phyloP scores from a whole-genome alignment of 1,140 invertebrate genomes.

The Drosophila lowei region DNA sequence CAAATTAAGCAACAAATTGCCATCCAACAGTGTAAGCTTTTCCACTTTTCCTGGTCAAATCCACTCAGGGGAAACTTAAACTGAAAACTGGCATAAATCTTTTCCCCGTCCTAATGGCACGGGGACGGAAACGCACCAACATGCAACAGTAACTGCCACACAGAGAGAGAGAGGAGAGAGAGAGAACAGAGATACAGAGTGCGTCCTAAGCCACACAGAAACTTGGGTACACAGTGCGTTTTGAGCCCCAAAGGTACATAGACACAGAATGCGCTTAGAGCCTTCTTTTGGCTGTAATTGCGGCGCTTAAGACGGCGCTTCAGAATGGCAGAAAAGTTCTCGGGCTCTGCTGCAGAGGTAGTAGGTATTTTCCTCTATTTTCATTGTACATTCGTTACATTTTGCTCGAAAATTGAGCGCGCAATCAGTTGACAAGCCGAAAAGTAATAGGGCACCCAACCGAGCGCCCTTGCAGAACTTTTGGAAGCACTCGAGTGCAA shows the following conservation, averaged over 20 bases:
- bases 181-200: background rate
- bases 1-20: conserved; percentile 13
- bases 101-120: conserved; percentile 9
- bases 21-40: conserved; percentile 17
- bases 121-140: too few relatives aligned
- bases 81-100: conserved; percentile 44
- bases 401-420: conserved; percentile 33
- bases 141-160: too few relatives aligned
- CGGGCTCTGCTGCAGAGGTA: conserved; percentile 13
- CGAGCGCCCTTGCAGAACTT: conserved; percentile 18
- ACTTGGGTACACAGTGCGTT: background rate
- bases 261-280: conserved; percentile 33
- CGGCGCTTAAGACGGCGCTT: conserved; percentile 41
- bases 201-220: background rate
- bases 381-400: conserved; percentile 5
- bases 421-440: conserved; percentile 38
- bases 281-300: conserved; percentile 50
- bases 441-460: conserved; percentile 7
- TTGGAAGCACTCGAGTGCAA: conserved; percentile 24
- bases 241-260: conserved; percentile 8
- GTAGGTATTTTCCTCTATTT: background rate
- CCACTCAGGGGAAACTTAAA: conserved; percentile 42
- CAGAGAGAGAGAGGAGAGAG: too few relatives aligned
- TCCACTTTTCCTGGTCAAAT: conserved; percentile 45
- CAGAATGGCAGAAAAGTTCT: conserved; percentile 24